Conservation (phyloP, 2,888 invertebrate genomes). For the Lysandra coridon region DNA sequence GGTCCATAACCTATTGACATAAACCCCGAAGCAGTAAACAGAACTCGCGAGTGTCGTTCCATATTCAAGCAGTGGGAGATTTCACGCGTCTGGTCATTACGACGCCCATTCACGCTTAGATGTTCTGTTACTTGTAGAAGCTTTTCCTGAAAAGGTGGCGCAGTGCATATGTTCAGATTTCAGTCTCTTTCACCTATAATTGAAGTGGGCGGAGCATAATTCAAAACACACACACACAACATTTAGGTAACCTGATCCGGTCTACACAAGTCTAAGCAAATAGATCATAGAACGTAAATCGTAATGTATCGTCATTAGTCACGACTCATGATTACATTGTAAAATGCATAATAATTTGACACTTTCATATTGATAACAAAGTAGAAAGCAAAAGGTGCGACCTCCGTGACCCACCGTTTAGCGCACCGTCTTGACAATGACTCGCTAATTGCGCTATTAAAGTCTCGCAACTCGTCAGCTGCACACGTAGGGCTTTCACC, state of each 20-base stretch:
- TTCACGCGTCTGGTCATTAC: background rate
- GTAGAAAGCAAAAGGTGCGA: conserved; percentile 41
- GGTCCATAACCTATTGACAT: conserved; percentile 11
- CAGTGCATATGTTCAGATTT: background rate
- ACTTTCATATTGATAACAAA: conserved; percentile 41
- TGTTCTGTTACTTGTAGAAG: background rate
- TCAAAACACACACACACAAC: background rate
- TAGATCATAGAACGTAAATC: background rate
- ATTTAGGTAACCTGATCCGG: background rate
- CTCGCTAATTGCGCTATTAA: conserved; percentile 39
- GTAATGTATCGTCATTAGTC: background rate
- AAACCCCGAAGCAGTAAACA: background rate
- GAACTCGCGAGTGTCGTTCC: conserved; percentile 5
- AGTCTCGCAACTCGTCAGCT: conserved; percentile 31
- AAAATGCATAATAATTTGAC: conserved; percentile 36
- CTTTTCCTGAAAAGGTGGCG: background rate
- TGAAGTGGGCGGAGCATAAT: background rate
- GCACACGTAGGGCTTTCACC: conserved; percentile 22
- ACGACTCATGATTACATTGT: background rate
- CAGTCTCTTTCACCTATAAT: too few species aligned
- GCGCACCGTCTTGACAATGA: conserved; percentile 37
- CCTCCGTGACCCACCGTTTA: conserved; percentile 39
- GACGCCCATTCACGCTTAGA: background rate
- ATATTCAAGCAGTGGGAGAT: background rate
- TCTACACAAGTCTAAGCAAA: background rate